Evolutionary conservation across 2,888 invertebrate genomes (phyloP).

Genomic region (Pseudoips prasinana): DNA sequence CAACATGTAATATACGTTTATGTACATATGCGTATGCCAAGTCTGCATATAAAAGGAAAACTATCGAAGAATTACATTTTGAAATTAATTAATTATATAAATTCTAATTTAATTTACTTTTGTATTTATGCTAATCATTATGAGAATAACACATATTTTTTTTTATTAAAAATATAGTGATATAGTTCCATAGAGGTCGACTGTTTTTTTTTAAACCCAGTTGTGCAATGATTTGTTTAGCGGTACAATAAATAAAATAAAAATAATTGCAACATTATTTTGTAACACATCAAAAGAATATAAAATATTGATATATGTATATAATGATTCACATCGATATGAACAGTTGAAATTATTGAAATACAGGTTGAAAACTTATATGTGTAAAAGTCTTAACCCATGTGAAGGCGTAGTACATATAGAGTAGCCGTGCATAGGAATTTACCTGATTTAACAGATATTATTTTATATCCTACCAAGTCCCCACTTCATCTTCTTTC

Average conservation of each 20-base stretch:
- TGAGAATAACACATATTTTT: slow-evolving; percentile 13
- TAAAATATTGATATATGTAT: slow-evolving; percentile 71
- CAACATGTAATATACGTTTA: slow-evolving; percentile 38
- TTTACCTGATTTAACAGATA: too few relatives aligned
- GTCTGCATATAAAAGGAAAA: too few relatives aligned
- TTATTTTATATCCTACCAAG: too few relatives aligned
- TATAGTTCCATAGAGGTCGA: slow-evolving; percentile 17
- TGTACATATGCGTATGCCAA: slow-evolving; percentile 39
- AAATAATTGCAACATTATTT: not conserved
- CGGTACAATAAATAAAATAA: not conserved
- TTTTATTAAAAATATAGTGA: slow-evolving; percentile 9
- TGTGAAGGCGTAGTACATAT: too few relatives aligned
- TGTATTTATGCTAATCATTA: slow-evolving; percentile 16
- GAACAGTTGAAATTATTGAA: slow-evolving; percentile 46
- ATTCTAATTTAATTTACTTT: slow-evolving; percentile 14
- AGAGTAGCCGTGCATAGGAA: too few relatives aligned
- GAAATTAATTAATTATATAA: slow-evolving; percentile 37
- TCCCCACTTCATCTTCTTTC: too few relatives aligned
- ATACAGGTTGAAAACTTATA: slow-evolving; percentile 34
- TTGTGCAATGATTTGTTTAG: slow-evolving; percentile 36
- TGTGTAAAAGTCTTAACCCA: too few relatives aligned
- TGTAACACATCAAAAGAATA: slow-evolving; percentile 6
- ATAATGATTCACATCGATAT: slow-evolving; percentile 60
- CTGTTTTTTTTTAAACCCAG: slow-evolving; percentile 17
- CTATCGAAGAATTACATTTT: slow-evolving; percentile 26